Evolutionary conservation across 2,888 invertebrate species (phyloP), one percentile per base, ranked within the genome.

Genomic region (Eupsilia transversa): DNA sequence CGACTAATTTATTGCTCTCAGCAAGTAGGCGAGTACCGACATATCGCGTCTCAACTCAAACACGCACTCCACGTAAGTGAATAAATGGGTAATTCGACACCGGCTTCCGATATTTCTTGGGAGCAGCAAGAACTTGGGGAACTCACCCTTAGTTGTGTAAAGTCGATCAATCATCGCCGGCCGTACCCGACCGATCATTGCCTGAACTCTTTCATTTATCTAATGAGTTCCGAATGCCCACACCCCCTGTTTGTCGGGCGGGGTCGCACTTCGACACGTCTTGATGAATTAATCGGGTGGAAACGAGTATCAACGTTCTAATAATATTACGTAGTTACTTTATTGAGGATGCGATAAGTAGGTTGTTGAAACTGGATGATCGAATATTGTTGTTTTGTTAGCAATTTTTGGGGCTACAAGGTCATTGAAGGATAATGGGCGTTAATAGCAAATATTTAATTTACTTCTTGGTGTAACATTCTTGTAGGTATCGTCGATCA

Each of bases 161-260:
- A 86, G 84, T 85, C 90, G 86, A 86, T 88, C 88, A 85, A 86
- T 86, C 86, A 86, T 86, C 84, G 82, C 80, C 81, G 87, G 75
- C 80, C 84, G 83, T 81, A 83, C 80, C 80, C 86, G 79, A 88
- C 87, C 90, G 89, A 89, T 91, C 92, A 91, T 92, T 91, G 84
- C 88, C 89, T 93, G 93, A 95, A 96, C 96, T 96, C 95, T 95
- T 95, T 96, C 95, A 95, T 96, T 95, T 94, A 93, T 94, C 91
- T 95, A 96, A 96, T 95, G 94, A 95, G 87, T 86, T 88, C 79
- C 72, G 67, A 72, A 70, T 81, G 83, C 79, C 80, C 80, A 86
- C 86, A 79, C 89, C 87, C 86, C 88, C 82, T 91, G 92, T 92
- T 92, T 91, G 91, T 83, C 75, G 82, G 90, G 82, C 85, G 87